phyloP scores from a whole-genome alignment of 2,888 invertebrate species.

The Parthenolecanium corni region DNA sequence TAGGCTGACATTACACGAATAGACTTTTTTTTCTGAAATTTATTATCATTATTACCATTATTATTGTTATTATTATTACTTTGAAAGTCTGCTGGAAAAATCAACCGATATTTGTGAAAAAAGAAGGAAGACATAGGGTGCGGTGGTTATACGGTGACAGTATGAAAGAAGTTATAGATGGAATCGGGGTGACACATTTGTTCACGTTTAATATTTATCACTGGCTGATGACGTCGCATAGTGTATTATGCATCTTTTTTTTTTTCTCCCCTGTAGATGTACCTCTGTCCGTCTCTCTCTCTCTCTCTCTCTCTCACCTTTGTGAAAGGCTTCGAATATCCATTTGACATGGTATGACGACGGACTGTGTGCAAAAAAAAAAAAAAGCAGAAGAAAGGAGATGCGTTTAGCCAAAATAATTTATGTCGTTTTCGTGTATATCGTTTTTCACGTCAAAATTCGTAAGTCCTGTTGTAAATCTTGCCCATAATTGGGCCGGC shows the following conservation, averaged over 20 bases:
- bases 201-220: conserved; percentile 21
- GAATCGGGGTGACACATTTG: conserved; percentile 26
- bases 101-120: conserved; percentile 17
- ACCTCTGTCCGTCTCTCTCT: not conserved
- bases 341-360: no score
- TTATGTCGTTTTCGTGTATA: no score
- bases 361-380: no score
- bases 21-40: no score
- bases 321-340: no score
- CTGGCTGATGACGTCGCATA: conserved; percentile 21
- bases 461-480: no score
- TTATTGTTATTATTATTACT: not conserved
- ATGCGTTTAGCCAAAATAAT: no score
- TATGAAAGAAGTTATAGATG: conserved; percentile 23
- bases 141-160: conserved; percentile 8
- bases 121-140: not conserved
- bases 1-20: not conserved
- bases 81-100: not conserved
- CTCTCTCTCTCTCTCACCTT: not conserved
- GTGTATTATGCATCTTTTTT: conserved; percentile 6
- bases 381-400: no score
- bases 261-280: not conserved
- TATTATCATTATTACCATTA: no score
- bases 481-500: no score
- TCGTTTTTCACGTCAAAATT: no score